Evolutionary conservation across 2,113 vertebrate genomes (phyloP).

Genomic region (Redunca redunca): DNA sequence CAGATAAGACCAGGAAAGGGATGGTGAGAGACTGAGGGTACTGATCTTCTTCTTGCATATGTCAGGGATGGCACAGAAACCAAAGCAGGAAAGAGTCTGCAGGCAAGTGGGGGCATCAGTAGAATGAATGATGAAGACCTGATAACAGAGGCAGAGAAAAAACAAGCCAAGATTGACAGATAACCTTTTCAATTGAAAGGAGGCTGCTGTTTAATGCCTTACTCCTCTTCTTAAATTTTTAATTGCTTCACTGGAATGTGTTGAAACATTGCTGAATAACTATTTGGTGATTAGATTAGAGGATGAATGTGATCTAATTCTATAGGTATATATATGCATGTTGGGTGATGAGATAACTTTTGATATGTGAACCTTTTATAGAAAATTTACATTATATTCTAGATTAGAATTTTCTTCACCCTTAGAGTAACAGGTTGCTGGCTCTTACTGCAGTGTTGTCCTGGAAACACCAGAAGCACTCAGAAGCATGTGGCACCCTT

Average conservation of each 20-base stretch:
- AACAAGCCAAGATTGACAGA: neutral
- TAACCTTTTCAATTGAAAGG: slow-evolving; percentile 22
- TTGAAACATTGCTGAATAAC: neutral
- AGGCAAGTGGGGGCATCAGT: neutral
- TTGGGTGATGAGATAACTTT: neutral
- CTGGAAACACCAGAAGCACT: neutral
- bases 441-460: neutral
- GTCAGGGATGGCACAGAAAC: neutral
- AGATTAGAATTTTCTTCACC: neutral
- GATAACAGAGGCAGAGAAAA: neutral
- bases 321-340: neutral
- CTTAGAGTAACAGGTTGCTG: neutral
- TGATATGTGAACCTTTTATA: neutral
- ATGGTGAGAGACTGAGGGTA: neutral
- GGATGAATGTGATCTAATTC: neutral
- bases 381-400: neutral
- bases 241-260: slow-evolving; percentile 19
- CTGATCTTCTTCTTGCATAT: neutral
- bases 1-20: neutral
- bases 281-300: neutral
- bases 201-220: neutral
- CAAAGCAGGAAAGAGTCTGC: neutral
- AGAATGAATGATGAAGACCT: neutral
- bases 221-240: neutral
- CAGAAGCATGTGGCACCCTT: slow-evolving; percentile 2